Evolutionary conservation across 2,113 vertebrate species (phyloP).

Genomic region (Suncus etruscus): DNA sequence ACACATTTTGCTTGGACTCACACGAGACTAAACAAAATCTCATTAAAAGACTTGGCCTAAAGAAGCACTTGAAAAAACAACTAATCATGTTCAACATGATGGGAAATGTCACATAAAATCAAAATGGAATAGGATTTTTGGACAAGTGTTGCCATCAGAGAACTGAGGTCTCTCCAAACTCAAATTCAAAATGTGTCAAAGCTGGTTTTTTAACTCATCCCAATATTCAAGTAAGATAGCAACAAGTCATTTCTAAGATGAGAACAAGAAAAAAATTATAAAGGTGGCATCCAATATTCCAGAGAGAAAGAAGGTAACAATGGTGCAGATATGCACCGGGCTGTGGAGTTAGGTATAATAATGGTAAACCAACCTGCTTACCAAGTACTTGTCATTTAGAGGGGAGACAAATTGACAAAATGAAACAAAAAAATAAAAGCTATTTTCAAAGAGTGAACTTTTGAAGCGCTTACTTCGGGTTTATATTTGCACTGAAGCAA

Average conservation of each 20-base stretch:
- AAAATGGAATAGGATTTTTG: conserved; percentile 77
- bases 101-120: conserved; percentile 78
- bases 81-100: conserved; percentile 83
- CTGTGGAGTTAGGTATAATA: accelerated
- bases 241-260: conserved; percentile 24
- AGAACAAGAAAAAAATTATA: neutral
- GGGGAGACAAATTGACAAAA: neutral
- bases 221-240: neutral
- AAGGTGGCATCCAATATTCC: no score
- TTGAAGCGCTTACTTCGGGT: neutral
- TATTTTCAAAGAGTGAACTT: neutral
- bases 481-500: neutral
- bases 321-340: accelerated
- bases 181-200: conserved; percentile 40
- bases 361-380: neutral
- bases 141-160: conserved; percentile 71
- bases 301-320: neutral
- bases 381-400: neutral
- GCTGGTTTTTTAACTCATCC: conserved; percentile 36
- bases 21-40: conserved; percentile 73
- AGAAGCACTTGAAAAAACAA: conserved; percentile 82
- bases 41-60: conserved; percentile 78
- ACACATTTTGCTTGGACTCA: conserved; percentile 52
- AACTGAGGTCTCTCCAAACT: conserved; percentile 67
- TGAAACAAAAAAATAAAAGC: neutral